A percentile compares a stretch with the other conserved stretches of the same genome.
These are phyloP conservation scores for Pocillopora damicornis DNA, from an alignment of 64 coral and sea anemone species.

Conservation along the genomic window DNA sequence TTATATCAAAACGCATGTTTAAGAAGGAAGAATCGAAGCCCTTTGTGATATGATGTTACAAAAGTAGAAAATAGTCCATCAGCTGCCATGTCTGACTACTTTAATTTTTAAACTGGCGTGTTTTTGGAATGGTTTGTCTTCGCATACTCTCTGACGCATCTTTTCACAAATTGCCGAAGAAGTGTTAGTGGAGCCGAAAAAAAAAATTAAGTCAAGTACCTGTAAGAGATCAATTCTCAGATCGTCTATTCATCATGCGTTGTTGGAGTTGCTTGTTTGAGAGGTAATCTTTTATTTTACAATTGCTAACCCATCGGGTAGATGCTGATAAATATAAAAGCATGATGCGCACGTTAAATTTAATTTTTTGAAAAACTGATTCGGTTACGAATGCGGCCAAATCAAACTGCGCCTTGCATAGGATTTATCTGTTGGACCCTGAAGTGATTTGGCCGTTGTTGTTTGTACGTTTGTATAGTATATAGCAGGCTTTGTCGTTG, in stretches of 20 bases:
- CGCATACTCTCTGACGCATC: neutral
- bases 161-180: too few relatives aligned
- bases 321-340: neutral
- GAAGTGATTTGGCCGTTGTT: too few relatives aligned
- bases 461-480: too few relatives aligned
- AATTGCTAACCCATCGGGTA: neutral
- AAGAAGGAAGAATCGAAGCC: neutral
- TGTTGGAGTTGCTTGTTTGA: slow-evolving; percentile 6
- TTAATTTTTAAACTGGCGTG: neutral
- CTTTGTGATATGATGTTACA: neutral
- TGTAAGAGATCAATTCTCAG: neutral
- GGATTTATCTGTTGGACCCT: neutral
- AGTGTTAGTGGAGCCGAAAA: too few relatives aligned
- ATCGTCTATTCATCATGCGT: slow-evolving; percentile 2
- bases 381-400: neutral
- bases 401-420: neutral
- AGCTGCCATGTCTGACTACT: neutral
- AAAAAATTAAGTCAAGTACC: neutral
- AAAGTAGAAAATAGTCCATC: neutral
- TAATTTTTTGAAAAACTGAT: neutral
- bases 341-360: neutral
- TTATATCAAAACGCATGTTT: neutral
- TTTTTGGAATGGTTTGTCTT: neutral
- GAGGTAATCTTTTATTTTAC: neutral
- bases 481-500: too few relatives aligned